phyloP scores from a whole-genome alignment of 2,888 invertebrate genomes.

The Pseudococcus longispinus region DNA sequence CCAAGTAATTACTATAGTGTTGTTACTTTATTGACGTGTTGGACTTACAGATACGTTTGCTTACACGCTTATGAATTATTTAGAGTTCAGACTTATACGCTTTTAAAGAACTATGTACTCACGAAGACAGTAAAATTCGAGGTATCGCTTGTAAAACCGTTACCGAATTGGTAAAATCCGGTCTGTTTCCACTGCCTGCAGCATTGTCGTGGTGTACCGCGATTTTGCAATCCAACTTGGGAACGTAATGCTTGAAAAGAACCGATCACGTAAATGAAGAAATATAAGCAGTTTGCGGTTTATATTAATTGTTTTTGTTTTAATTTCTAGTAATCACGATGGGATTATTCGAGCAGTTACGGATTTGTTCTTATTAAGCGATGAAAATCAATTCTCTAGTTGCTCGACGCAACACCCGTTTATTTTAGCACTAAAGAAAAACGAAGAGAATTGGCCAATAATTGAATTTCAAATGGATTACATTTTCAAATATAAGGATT shows the following conservation, averaged over 20 bases:
- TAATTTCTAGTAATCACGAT: conserved; percentile 9
- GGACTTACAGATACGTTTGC: neutral
- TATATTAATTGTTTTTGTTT: neutral
- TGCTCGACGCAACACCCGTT: conserved; percentile 26
- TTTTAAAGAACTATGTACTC: conserved; percentile 22
- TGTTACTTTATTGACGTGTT: neutral
- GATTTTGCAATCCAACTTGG: conserved; percentile 17
- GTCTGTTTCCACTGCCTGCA: neutral
- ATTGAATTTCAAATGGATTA: conserved; percentile 39
- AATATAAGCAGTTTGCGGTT: too few species aligned
- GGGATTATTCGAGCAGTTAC: neutral
- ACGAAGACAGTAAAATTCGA: conserved; percentile 5
- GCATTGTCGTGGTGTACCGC: conserved; percentile 43
- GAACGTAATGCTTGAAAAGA: neutral
- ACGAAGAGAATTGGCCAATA: neutral
- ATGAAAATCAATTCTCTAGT: neutral
- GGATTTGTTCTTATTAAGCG: conserved; percentile 18
- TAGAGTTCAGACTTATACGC: conserved; percentile 14
- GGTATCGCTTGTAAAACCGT: conserved; percentile 33
- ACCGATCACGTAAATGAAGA: neutral
- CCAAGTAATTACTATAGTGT: neutral
- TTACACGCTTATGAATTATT: neutral
- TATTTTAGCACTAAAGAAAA: conserved; percentile 21
- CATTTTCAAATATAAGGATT: neutral
- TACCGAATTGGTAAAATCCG: conserved; percentile 4